phyloP scores from a whole-genome alignment of 2,113 vertebrate genomes.

The Alligator sinensis region DNA sequence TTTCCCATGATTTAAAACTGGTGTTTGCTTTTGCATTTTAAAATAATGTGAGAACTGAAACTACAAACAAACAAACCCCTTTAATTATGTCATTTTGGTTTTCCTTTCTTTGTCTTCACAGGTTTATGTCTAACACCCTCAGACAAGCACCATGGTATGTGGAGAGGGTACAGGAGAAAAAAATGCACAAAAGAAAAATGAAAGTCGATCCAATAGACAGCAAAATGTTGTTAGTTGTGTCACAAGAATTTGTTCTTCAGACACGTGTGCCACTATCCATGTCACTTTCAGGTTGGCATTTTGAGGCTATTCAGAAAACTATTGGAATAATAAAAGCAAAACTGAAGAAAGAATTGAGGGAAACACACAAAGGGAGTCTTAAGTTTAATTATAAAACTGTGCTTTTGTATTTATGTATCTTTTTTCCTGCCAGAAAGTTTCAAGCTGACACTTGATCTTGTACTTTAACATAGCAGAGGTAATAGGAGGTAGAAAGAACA shows the following conservation, averaged over 20 bases:
- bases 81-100: conserved; percentile 17
- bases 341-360: conserved; percentile 51
- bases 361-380: conserved; percentile 30
- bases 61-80: background rate
- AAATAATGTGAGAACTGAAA: conserved; percentile 2
- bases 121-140: conserved; percentile 23
- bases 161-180: conserved; percentile 15
- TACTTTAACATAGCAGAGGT: conserved; percentile 1
- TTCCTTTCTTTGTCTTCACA: background rate
- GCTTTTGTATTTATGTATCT: conserved; percentile 31
- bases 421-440: conserved; percentile 7
- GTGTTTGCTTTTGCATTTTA: background rate
- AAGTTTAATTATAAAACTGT: conserved; percentile 37
- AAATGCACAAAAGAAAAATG: conserved; percentile 25
- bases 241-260: conserved; percentile 60
- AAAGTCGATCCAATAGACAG: conserved; percentile 58
- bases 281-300: conserved; percentile 69
- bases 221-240: conserved; percentile 52
- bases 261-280: conserved; percentile 59
- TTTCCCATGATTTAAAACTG: background rate
- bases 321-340: conserved; percentile 59
- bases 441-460: conserved; percentile 51
- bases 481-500: background rate
- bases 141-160: background rate
- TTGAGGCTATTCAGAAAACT: conserved; percentile 57